Evolutionary conservation across 2,113 vertebrate genomes (phyloP), one percentile per base, ranked within the genome.

Genomic region (Petaurus breviceps): DNA sequence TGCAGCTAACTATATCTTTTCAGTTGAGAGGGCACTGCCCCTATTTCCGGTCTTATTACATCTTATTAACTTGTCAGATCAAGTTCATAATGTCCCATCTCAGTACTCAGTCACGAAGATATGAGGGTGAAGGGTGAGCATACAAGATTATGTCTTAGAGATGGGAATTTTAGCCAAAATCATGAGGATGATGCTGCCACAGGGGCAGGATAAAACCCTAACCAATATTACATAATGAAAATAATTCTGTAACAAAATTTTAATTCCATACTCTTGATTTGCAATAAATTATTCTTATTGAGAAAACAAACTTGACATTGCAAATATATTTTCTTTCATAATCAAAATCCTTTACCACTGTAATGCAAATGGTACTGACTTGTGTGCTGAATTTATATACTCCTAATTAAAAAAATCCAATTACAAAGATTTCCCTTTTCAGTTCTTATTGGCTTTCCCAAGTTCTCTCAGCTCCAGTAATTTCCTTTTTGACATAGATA

Each of bases 31-130:
- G 92, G 92, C 92, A 95, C 28, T 97, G 93, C 11, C 94, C 93
- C 93, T 96, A 92, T 97, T 97, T 97, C 96, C 96, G 93, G 90
- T 97, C 96, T 96, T 98, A 97, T 96, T 97, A 97, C 92, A 97
- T 95, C 97, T 97, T 97, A 97, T 97, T 98, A 97, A 97, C 90
- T 97, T 97, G 96, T 96, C 97, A 96, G 92, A 97, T 95, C 92
- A 97, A 97, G 97, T 97, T 97, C 96, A 95, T 97, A 97, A 95
- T 93, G 95, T 94, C 92, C 94, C 89, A 96, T 96, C 89, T 97
- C 94, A 61, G 37, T 94, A 91, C 37, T 91, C 91, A 96, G 93
- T 97, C 95, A 94, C 94, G 91, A 96, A 96, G 53, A 97, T 51
- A 96, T 91, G 97, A 97, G 94, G 92, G 90, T 96, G 28, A 97